phyloP scores from a whole-genome alignment of 2,113 vertebrate genomes.

The Monopterus albus region DNA sequence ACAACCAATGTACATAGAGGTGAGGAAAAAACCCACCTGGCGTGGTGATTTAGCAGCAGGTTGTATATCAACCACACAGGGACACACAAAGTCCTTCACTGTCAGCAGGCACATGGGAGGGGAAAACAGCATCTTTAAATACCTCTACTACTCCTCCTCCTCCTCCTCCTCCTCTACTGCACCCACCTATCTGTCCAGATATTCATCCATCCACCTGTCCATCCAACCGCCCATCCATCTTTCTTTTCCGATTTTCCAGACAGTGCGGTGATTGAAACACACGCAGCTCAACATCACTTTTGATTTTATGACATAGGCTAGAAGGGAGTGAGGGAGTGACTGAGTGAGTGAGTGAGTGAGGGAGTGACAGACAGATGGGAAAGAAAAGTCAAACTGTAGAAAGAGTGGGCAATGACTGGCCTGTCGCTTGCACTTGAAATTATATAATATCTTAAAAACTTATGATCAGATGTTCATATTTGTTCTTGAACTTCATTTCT shows the following conservation, averaged over 20 bases:
- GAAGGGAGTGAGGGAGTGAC: no score
- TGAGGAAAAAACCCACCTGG: not conserved
- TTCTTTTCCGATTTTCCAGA: slow-evolving; percentile 31
- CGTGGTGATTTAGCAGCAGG: slow-evolving; percentile 50
- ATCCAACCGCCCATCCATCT: slow-evolving; percentile 29
- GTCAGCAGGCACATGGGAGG: slow-evolving; percentile 34
- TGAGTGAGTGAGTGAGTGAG: no score
- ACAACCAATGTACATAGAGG: slow-evolving; percentile 33
- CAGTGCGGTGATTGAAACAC: slow-evolving; percentile 58
- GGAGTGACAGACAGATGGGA: no score
- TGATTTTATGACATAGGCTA: slow-evolving; percentile 51
- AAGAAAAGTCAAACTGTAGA: not conserved
- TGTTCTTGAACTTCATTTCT: no score
- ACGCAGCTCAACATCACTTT: slow-evolving; percentile 57
- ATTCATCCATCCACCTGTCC: slow-evolving; percentile 14
- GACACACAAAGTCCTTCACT: slow-evolving; percentile 51
- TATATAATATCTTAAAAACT: no score
- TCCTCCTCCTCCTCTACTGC: slow-evolving; percentile 17
- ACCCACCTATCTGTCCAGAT: slow-evolving; percentile 29
- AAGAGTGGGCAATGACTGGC: no score
- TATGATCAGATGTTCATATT: no score
- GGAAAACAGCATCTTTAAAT: slow-evolving; percentile 56
- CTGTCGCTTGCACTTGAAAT: no score
- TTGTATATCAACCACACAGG: slow-evolving; percentile 46
- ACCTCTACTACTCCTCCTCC: slow-evolving; percentile 1